phyloP scores from a whole-genome alignment of 2,888 invertebrate species.

The Leptura quadrifasciata region DNA sequence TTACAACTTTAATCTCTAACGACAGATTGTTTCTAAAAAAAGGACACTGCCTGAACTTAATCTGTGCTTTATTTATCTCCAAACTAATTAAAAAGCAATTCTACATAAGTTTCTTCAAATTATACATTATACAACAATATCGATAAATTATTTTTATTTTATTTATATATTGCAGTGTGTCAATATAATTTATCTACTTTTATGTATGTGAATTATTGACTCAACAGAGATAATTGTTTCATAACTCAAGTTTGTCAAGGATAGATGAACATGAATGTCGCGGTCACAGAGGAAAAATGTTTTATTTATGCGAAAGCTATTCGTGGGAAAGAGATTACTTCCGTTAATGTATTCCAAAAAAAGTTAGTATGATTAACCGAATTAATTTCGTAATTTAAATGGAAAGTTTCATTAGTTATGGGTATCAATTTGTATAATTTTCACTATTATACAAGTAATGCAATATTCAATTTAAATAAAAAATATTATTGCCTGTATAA shows the following conservation, averaged over 20 bases:
- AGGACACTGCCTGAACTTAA: too few species aligned
- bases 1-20: too few species aligned
- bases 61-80: too few species aligned
- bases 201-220: background rate
- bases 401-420: background rate
- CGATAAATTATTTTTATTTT: too few species aligned
- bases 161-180: background rate
- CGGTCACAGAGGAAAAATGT: background rate
- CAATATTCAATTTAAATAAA: background rate
- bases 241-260: background rate
- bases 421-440: background rate
- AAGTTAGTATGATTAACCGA: background rate
- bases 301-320: conserved; percentile 4
- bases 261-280: conserved; percentile 11
- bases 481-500: background rate
- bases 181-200: background rate
- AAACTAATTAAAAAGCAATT: too few species aligned
- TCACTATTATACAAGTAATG: background rate
- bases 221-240: background rate
- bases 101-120: too few species aligned
- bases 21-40: too few species aligned
- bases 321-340: background rate
- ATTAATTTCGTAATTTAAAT: background rate
- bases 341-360: conserved; percentile 7
- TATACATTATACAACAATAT: too few species aligned